phyloP scores from a whole-genome alignment of 30 jellyfish, hydroid and myxozoan genomes.

The Turritopsis dohrnii region DNA sequence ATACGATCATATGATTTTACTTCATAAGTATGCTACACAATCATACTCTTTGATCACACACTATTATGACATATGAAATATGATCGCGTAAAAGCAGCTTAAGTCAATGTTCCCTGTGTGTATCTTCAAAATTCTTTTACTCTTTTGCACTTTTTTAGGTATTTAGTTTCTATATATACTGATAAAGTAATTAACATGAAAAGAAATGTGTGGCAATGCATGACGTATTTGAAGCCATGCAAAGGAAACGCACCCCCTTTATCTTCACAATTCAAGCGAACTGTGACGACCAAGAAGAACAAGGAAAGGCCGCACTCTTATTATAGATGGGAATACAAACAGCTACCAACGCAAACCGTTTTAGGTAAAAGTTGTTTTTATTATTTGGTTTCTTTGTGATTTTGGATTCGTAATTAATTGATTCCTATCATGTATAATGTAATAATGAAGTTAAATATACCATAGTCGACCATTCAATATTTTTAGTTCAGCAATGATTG shows the following conservation, averaged over 20 bases:
- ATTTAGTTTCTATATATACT: too few species aligned
- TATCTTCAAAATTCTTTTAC: too few species aligned
- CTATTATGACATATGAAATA: too few species aligned
- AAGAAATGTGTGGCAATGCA: not conserved
- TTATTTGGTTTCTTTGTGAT: not conserved
- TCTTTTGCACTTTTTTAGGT: too few species aligned
- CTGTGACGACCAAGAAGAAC: not conserved
- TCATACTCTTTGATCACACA: too few species aligned
- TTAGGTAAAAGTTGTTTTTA: slow-evolving; percentile 8
- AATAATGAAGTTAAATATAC: too few species aligned
- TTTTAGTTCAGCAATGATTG: too few species aligned
- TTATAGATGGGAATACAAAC: slow-evolving; percentile 36
- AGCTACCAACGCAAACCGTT: slow-evolving; percentile 32
- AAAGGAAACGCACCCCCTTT: not conserved
- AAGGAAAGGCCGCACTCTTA: slow-evolving; percentile 28
- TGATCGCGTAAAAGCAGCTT: too few species aligned
- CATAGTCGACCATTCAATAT: too few species aligned
- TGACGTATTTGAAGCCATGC: not conserved
- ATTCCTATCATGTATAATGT: not conserved
- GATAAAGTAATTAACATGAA: not conserved
- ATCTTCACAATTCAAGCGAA: not conserved
- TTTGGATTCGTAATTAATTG: not conserved
- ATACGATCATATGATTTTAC: too few species aligned
- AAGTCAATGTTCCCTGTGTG: too few species aligned
- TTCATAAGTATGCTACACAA: too few species aligned